Evolutionary conservation across 2,888 invertebrate genomes (phyloP).

Genomic region (Exephanes ischioxanthus): DNA sequence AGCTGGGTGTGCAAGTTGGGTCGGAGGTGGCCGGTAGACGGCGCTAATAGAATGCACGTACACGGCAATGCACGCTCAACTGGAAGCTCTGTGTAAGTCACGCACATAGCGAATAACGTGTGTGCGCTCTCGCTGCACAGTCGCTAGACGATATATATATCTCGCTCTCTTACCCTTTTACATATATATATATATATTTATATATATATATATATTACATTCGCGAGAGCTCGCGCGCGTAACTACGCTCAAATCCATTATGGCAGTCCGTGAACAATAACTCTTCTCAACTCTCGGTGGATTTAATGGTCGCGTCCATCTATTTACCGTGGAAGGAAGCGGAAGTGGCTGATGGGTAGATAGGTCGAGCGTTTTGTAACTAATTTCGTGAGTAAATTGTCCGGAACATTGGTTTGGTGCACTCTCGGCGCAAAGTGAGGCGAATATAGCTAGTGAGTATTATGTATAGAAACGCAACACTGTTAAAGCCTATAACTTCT

Average conservation of each 20-base stretch:
- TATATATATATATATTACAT: slow-evolving; percentile 14
- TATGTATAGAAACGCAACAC: slow-evolving; percentile 17
- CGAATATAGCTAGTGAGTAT: slow-evolving; percentile 19
- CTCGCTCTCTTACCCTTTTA: background rate
- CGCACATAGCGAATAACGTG: background rate
- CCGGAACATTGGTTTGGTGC: slow-evolving; percentile 84
- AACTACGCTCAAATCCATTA: slow-evolving; percentile 79
- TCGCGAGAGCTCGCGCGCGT: slow-evolving; percentile 53
- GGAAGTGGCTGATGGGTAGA: slow-evolving; percentile 85
- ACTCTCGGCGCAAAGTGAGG: slow-evolving; percentile 69
- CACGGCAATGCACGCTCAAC: no score
- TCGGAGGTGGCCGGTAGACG: no score
- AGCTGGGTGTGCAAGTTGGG: no score
- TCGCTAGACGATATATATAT: background rate
- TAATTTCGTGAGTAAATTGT: slow-evolving; percentile 85
- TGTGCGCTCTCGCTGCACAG: background rate
- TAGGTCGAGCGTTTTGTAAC: slow-evolving; percentile 84
- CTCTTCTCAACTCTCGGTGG: slow-evolving; percentile 83
- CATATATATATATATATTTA: background rate
- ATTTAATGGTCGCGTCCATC: slow-evolving; percentile 83
- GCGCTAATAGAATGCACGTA: no score
- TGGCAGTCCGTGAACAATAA: slow-evolving; percentile 83
- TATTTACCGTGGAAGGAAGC: slow-evolving; percentile 84
- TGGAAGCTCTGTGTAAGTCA: no score
- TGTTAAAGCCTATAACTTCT: background rate